Conservation (phyloP, 2,797 vertebrate species). For the Rallus crepitans region DNA sequence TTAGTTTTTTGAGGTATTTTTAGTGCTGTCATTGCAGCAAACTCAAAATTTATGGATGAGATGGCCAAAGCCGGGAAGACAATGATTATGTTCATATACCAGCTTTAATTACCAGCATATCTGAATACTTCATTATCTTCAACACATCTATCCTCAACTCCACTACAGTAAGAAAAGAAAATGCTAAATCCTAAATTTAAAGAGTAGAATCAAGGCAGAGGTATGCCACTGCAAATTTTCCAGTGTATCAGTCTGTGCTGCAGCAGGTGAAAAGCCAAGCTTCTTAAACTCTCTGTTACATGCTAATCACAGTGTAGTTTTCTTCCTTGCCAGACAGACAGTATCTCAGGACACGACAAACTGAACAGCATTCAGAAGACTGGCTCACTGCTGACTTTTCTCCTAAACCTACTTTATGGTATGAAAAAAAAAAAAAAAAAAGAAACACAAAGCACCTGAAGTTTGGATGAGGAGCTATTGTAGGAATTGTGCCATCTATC, state of each 20-base stretch:
- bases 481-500: slow-evolving; percentile 89
- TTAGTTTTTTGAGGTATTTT: not conserved
- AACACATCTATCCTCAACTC: not conserved
- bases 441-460: slow-evolving; percentile 87
- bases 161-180: not conserved
- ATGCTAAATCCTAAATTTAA: not conserved
- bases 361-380: not conserved
- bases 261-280: not conserved
- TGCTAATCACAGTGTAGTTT: not conserved
- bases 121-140: not conserved
- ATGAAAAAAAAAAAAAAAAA: fast-evolving
- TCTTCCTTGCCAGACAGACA: not conserved
- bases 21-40: not conserved
- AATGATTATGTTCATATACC: not conserved
- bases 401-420: not conserved
- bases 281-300: not conserved
- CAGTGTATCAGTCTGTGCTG: not conserved
- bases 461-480: slow-evolving; percentile 90
- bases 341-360: not conserved
- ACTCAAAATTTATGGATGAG: not conserved
- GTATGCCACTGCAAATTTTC: not conserved
- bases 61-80: not conserved
- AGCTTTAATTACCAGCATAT: not conserved
- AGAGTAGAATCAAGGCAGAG: not conserved
- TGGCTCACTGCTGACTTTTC: not conserved